Percentiles rank a stretch among this genome's conserved stretches.
Conservation (phyloP, 2,113 vertebrate genomes). For the Spermophilus dauricus region DNA sequence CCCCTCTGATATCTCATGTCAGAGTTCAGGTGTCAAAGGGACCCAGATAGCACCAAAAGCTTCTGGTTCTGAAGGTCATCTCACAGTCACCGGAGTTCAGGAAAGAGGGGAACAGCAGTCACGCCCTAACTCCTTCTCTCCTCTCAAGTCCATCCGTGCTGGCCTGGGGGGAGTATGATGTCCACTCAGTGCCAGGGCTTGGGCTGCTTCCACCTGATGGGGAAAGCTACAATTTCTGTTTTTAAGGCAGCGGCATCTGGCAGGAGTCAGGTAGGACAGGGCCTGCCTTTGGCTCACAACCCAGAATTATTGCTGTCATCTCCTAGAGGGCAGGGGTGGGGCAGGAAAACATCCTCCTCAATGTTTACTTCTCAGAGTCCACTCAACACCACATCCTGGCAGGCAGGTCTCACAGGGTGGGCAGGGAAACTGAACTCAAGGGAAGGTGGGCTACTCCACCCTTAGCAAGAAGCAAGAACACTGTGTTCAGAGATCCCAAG, state of each 20-base stretch:
- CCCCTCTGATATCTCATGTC: neutral
- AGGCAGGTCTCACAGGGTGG: neutral
- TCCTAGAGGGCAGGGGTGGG: neutral
- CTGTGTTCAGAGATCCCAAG: neutral
- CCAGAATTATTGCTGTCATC: slow-evolving; percentile 53
- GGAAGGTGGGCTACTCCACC: neutral
- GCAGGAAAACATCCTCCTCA: slow-evolving; percentile 11
- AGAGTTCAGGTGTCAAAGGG: neutral
- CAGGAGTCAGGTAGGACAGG: slow-evolving; percentile 49
- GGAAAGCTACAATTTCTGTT: slow-evolving; percentile 63
- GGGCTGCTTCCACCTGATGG: slow-evolving; percentile 50
- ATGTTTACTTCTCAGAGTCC: slow-evolving; percentile 8
- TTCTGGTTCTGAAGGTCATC: slow-evolving; percentile 37
- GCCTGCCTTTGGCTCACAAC: slow-evolving; percentile 56
- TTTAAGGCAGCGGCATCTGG: slow-evolving; percentile 72
- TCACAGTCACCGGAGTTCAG: slow-evolving; percentile 3
- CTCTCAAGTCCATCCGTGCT: slow-evolving; percentile 25
- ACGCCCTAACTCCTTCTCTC: slow-evolving; percentile 77
- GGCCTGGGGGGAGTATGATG: slow-evolving; percentile 48
- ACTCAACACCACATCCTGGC: neutral
- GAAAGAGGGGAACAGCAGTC: neutral
- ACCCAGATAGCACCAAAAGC: neutral
- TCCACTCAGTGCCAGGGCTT: slow-evolving; percentile 5
- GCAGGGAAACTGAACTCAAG: neutral
- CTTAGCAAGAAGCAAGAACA: neutral